phyloP scores from a whole-genome alignment of 1,140 invertebrate species.

The Cydia splendana region DNA sequence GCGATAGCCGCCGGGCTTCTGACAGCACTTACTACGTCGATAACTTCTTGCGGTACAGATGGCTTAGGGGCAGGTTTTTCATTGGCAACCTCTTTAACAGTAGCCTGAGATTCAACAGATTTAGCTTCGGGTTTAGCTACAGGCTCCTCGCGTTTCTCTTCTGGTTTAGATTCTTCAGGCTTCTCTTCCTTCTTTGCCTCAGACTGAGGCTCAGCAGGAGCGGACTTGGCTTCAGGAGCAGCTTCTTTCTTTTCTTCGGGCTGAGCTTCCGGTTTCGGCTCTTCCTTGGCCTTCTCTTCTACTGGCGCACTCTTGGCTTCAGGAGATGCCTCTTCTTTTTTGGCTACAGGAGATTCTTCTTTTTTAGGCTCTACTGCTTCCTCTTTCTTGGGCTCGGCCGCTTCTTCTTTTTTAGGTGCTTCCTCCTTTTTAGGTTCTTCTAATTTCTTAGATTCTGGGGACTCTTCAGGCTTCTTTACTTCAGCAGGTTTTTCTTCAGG shows the following conservation, averaged over 20 bases:
- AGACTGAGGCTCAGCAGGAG: constrained; percentile 35
- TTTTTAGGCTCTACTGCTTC: constrained; percentile 21
- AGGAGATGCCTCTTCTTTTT: constrained; percentile 32
- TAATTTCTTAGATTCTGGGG: constrained; percentile 32
- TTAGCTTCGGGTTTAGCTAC: constrained; percentile 46
- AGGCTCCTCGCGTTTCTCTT: constrained; percentile 25
- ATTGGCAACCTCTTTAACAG: constrained; percentile 60
- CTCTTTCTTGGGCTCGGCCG: constrained; percentile 26
- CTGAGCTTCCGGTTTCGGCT: constrained; percentile 44
- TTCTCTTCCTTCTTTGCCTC: constrained; percentile 40
- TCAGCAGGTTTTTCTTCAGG: constrained; percentile 40
- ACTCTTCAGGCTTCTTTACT: constrained; percentile 48
- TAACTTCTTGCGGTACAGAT: constrained; percentile 51
- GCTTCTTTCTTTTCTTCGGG: constrained; percentile 47
- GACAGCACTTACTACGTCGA: constrained; percentile 63
- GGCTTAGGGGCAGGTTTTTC: constrained; percentile 54
- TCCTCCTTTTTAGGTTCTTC: constrained; percentile 33
- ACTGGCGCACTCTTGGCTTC: constrained; percentile 1
- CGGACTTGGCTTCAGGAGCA: constrained; percentile 42
- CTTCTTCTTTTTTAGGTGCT: constrained; percentile 27
- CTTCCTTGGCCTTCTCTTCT: constrained; percentile 39
- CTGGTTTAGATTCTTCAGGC: constrained; percentile 33
- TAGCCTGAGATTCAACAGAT: constrained; percentile 51
- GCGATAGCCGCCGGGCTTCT: constrained; percentile 57
- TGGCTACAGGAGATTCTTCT: constrained; percentile 32